These are phyloP conservation scores for Tyto alba DNA, from an alignment of 2,113 vertebrate species.

Conservation along the genomic window DNA sequence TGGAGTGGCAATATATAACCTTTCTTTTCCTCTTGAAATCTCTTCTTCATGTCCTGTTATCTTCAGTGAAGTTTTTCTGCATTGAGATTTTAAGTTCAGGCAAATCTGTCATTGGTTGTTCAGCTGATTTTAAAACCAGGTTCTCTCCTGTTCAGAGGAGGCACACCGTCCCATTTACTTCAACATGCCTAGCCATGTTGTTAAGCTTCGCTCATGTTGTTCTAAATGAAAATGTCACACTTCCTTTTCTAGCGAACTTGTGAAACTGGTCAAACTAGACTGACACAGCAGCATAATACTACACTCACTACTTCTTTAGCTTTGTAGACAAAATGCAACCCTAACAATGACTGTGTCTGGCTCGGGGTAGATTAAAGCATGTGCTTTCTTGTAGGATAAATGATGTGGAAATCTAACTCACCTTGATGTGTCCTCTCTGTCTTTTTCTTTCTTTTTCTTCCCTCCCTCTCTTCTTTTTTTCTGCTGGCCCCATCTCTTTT, in stretches of 20 bases:
- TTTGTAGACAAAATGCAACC: slow-evolving; percentile 62
- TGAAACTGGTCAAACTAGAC: slow-evolving; percentile 68
- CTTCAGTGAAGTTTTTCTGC: background rate
- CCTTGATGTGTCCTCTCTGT: slow-evolving; percentile 76
- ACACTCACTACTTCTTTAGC: background rate
- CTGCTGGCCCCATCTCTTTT: slow-evolving; percentile 61
- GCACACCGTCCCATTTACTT: background rate
- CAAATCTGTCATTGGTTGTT: background rate
- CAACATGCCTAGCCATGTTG: slow-evolving; percentile 47
- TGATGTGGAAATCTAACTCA: slow-evolving; percentile 80
- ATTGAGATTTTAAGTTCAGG: background rate
- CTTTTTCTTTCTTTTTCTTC: background rate
- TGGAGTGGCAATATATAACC: background rate
- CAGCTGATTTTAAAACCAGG: background rate
- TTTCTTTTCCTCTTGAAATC: background rate
- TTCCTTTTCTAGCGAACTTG: slow-evolving; percentile 44
- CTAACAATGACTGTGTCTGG: slow-evolving; percentile 47
- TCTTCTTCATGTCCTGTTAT: background rate
- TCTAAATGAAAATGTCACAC: slow-evolving; percentile 56
- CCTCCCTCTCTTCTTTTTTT: slow-evolving; percentile 42
- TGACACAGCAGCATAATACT: background rate
- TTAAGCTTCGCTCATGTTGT: slow-evolving; percentile 8
- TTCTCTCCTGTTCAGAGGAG: background rate
- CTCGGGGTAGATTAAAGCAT: slow-evolving; percentile 72
- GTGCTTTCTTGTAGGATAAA: slow-evolving; percentile 78